Base-by-base conservation (phyloP, 1,140 invertebrate genomes). In the Papilio dardanus region DNA sequence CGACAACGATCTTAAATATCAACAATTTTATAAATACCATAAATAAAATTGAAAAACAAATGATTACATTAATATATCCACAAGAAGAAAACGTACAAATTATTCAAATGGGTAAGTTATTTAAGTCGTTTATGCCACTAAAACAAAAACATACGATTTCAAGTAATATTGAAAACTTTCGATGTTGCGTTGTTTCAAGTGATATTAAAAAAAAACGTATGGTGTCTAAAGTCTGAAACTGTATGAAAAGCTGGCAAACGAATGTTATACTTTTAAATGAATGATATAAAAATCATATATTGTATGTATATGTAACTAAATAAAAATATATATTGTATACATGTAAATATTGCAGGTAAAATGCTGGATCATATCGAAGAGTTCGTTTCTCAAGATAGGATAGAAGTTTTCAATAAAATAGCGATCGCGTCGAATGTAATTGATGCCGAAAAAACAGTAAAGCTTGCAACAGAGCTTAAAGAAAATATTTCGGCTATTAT, bases 321-420 rank as follows among this genome's bases (percentile, higher is more conserved):
- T n/a, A n/a, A n/a, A n/a, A n/a, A n/a, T n/a, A n/a, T n/a, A n/a
- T n/a, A n/a, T n/a, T n/a, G n/a, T n/a, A n/a, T n/a, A n/a, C n/a
- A n/a, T n/a, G n/a, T n/a, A n/a, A 14, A 58, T 76, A 4, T 81
- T 85, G 28, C 65, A 83, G 81, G 74, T 42, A 67, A 46, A 24
- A 74, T 87, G 1, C 24, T 82, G 8, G 68, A 83, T 66, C 77
- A 84, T 74, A 81, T 88, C 10, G 74, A 83, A n/a, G 79, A 83
- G 65, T 86, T 81, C 37, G 69, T 85, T 28, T 80, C 79, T 50
- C 71, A 81, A 14, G 77, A 86, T 65, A 66, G 78, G n/a, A 33
- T 73, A 19, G 69, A 81, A 71, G 50, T 76, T n/a, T 71, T 87
- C 7, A 74, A 71, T 0, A 65, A 85, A 30, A 40, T 85, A 65